Percentiles rank a stretch among this genome's conserved stretches.
Evolutionary conservation across 2,113 vertebrate genomes (phyloP).

Genomic region (Protobothrops mucrosquamatus): DNA sequence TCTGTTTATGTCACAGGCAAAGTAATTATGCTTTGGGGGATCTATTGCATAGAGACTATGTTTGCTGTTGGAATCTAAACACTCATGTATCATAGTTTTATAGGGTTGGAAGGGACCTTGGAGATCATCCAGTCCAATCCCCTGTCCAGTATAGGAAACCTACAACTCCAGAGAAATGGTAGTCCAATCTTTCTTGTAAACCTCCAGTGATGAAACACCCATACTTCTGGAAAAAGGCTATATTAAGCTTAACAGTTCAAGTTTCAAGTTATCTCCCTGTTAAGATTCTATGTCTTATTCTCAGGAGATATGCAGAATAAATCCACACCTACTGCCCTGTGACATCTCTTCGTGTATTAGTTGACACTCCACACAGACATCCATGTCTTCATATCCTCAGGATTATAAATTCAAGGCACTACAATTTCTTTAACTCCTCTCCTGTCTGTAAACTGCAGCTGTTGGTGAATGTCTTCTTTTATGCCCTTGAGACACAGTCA

Average conservation of each 20-base stretch:
- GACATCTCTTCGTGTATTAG: not conserved
- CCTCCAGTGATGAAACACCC: not conserved
- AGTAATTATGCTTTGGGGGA: constrained; percentile 32
- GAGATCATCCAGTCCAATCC: not conserved
- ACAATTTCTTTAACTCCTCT: constrained; percentile 30
- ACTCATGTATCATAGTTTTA: not conserved
- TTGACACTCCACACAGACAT: not conserved
- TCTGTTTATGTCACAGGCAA: not conserved
- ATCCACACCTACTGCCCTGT: not conserved
- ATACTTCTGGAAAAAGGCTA: not conserved
- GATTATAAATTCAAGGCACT: not conserved
- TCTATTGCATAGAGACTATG: constrained; percentile 17
- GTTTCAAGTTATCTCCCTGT: not conserved
- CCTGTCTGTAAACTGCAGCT: constrained; percentile 29
- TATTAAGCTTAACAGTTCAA: not conserved
- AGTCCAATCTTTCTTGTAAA: not conserved
- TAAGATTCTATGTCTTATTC: not conserved
- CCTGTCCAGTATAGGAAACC: not conserved
- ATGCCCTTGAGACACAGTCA: constrained; percentile 11
- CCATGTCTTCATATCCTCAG: not conserved
- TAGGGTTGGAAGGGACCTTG: not conserved
- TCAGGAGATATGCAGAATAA: not conserved
- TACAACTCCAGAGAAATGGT: not conserved
- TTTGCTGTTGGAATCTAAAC: constrained; percentile 13
- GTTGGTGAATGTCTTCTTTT: constrained; percentile 25